Evolutionary conservation across 1,140 invertebrate genomes (phyloP).

Genomic region (Subanguina moxae): DNA sequence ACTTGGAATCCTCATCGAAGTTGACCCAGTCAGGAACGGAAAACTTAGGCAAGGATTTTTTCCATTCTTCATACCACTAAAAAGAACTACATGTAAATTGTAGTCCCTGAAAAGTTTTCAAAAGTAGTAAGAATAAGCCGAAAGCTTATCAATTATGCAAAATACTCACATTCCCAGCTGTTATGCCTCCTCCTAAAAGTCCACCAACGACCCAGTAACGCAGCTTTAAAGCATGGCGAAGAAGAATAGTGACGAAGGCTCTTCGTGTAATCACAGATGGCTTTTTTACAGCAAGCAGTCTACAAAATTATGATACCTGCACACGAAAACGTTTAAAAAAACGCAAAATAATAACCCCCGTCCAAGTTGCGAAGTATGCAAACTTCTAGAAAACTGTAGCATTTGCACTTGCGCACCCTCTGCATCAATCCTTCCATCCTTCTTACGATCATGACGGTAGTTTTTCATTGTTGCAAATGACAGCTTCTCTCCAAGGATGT

Average conservation of each 20-base stretch:
- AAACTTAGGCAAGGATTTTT: constrained; percentile 82
- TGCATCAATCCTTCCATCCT: too few species aligned
- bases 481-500: too few species aligned
- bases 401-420: background rate
- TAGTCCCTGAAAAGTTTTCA: background rate
- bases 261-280: background rate
- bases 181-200: constrained; percentile 51
- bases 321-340: too few species aligned
- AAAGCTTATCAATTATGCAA: background rate
- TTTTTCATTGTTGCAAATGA: too few species aligned
- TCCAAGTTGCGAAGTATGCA: background rate
- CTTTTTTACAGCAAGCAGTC: background rate
- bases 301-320: background rate
- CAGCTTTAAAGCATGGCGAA: constrained; percentile 46
- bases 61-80: constrained; percentile 91
- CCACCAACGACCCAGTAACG: constrained; percentile 53
- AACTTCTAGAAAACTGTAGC: background rate
- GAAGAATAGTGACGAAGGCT: constrained; percentile 1
- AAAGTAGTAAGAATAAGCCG: background rate
- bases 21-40: constrained; percentile 49
- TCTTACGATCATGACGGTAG: too few species aligned
- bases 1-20: constrained; percentile 30
- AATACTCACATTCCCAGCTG: constrained; percentile 50
- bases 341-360: background rate
- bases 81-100: constrained; percentile 34